Conservation (phyloP, 2,888 invertebrate species). For the Silvanus unidentatus region DNA sequence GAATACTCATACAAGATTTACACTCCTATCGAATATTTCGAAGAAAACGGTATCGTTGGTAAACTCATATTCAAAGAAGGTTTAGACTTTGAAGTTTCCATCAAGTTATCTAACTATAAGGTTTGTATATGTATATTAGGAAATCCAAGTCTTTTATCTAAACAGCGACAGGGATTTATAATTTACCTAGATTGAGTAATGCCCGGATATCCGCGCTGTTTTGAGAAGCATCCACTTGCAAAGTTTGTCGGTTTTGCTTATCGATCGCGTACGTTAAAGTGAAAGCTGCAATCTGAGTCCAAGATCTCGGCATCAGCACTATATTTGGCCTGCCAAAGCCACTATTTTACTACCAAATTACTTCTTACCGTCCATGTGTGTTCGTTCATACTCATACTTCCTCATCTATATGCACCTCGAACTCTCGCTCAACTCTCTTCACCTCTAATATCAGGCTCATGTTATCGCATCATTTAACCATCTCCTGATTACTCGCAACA, state of each 20-base stretch:
- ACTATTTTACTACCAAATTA: constrained; percentile 22
- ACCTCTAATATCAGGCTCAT: constrained; percentile 13
- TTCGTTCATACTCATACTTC: too few relatives aligned
- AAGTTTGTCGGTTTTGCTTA: constrained; percentile 30
- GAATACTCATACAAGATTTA: constrained; percentile 72
- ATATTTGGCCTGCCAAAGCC: constrained; percentile 17
- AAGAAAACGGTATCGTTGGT: constrained; percentile 69
- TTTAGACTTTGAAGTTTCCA: constrained; percentile 64
- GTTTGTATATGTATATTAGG: constrained; percentile 34
- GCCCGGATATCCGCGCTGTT: constrained; percentile 27
- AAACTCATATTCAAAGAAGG: constrained; percentile 61
- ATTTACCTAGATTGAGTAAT: constrained; percentile 31
- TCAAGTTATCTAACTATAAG: constrained; percentile 64
- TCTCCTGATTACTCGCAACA: neutral
- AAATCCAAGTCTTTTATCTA: constrained; percentile 28
- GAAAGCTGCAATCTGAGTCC: constrained; percentile 28
- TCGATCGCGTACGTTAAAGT: constrained; percentile 30
- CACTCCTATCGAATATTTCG: constrained; percentile 71
- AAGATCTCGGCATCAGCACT: constrained; percentile 22
- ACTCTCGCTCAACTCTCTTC: too few relatives aligned
- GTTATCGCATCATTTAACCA: constrained; percentile 1
- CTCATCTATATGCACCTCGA: too few relatives aligned
- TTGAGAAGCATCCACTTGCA: constrained; percentile 27
- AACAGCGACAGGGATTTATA: constrained; percentile 28
- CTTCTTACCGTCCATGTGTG: too few relatives aligned